Percentiles rank a stretch among this genome's conserved stretches.
Conservation (phyloP, 1,140 invertebrate species). For the Diprion similis region DNA sequence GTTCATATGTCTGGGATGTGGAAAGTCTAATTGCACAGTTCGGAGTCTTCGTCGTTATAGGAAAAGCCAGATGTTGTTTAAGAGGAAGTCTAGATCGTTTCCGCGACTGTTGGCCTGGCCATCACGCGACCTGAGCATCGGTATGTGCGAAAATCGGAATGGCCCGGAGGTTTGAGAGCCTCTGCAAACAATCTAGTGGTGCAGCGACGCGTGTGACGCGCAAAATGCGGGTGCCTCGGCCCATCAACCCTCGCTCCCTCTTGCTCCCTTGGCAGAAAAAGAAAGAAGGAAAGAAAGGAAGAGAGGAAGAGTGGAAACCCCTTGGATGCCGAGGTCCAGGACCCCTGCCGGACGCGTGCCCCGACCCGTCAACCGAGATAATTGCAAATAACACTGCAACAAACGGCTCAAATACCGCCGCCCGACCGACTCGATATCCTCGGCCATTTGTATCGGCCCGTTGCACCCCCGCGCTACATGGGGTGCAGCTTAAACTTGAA, state of each 20-base stretch:
- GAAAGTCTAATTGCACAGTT: no score
- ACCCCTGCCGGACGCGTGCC: slow-evolving; percentile 51
- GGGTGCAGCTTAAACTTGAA: neutral
- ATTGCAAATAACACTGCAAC: slow-evolving; percentile 61
- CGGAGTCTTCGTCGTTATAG: no score
- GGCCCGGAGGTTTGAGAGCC: slow-evolving; percentile 58
- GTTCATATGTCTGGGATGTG: no score
- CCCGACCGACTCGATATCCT: slow-evolving; percentile 4
- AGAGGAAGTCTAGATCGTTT: no score
- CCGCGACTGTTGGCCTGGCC: no score
- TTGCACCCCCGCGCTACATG: neutral
- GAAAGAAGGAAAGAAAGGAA: slow-evolving; percentile 11
- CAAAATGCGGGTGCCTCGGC: slow-evolving; percentile 61
- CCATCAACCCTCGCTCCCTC: slow-evolving; percentile 47
- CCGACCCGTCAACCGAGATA: slow-evolving; percentile 56
- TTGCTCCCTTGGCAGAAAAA: slow-evolving; percentile 22
- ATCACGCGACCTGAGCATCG: slow-evolving; percentile 9
- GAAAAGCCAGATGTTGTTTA: no score
- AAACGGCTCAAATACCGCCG: slow-evolving; percentile 42
- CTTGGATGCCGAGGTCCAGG: slow-evolving; percentile 30
- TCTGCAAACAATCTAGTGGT: slow-evolving; percentile 64
- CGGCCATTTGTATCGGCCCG: neutral
- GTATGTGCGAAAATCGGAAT: slow-evolving; percentile 28
- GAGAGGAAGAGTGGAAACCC: slow-evolving; percentile 17
- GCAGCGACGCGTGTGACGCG: slow-evolving; percentile 63